These are phyloP conservation scores for Nycticryphes semicollaris DNA, from an alignment of 2,113 vertebrate genomes.

Conservation along the genomic window DNA sequence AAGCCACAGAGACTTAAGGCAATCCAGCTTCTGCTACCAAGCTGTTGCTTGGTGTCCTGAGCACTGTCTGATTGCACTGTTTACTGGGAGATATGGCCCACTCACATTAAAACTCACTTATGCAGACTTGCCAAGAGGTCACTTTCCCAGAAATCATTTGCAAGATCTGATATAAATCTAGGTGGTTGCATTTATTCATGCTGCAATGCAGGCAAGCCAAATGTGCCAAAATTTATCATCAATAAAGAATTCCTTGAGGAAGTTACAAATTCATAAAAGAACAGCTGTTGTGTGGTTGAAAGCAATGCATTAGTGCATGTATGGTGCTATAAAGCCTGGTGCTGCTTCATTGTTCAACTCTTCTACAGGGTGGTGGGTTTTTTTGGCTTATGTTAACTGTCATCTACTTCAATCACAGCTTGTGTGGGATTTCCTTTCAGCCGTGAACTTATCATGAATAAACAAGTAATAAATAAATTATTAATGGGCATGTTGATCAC, in stretches of 20 bases:
- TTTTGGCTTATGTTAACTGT: conserved; percentile 28
- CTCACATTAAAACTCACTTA: not conserved
- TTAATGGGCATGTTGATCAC: not conserved
- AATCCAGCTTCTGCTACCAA: not conserved
- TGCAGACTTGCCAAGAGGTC: not conserved
- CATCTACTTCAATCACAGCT: conserved; percentile 20
- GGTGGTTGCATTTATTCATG: conserved; percentile 23
- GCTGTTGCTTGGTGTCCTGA: not conserved
- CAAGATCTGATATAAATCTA: not conserved
- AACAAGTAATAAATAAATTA: conserved; percentile 48
- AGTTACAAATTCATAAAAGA: conserved; percentile 51
- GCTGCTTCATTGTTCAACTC: conserved; percentile 42
- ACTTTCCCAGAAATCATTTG: not conserved
- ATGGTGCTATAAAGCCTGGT: not conserved
- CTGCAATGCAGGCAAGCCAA: not conserved
- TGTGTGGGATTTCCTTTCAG: conserved; percentile 16
- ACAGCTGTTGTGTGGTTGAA: conserved; percentile 40
- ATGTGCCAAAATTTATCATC: conserved; percentile 36
- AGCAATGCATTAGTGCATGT: conserved; percentile 21
- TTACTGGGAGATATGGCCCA: not conserved
- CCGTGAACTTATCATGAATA: conserved; percentile 13
- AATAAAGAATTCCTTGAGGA: conserved; percentile 43
- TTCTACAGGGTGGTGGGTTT: not conserved
- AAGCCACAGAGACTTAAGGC: not conserved
- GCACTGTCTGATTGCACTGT: no score